These are phyloP conservation scores for Ceratosolen solmsi DNA, from an alignment of 1,140 invertebrate genomes.

Conservation along the genomic window DNA sequence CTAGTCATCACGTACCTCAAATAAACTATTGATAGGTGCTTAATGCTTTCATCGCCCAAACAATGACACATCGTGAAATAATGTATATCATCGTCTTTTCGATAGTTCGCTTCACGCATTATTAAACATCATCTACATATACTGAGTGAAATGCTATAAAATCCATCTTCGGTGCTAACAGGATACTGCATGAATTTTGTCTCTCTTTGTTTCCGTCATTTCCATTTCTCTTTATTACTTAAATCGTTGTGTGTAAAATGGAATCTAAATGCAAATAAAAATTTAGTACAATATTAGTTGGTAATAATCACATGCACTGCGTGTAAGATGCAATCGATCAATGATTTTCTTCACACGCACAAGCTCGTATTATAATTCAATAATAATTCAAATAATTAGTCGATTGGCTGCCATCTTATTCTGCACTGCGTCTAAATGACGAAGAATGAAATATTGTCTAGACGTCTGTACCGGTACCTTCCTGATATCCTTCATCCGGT, in stretches of 20 bases:
- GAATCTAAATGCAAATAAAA: neutral
- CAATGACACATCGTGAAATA: constrained; percentile 34
- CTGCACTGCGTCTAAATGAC: neutral
- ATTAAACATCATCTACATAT: constrained; percentile 24
- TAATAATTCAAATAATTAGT: constrained; percentile 8
- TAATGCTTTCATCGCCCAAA: constrained; percentile 20
- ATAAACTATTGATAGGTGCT: neutral
- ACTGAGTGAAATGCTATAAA: neutral
- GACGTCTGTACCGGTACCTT: constrained; percentile 92
- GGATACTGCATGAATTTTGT: neutral
- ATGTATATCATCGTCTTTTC: neutral
- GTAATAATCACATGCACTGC: no score
- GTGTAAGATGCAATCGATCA: no score
- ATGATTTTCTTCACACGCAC: neutral
- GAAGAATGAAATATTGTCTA: constrained; percentile 71
- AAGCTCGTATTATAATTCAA: neutral
- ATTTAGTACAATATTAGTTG: no score
- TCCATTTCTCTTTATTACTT: neutral
- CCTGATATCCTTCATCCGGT: constrained; percentile 92
- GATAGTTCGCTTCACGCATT: constrained; percentile 5
- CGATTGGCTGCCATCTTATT: neutral
- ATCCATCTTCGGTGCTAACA: neutral
- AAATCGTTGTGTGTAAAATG: neutral
- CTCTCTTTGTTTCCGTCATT: neutral
- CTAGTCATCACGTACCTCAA: constrained; percentile 33